Evolutionary conservation across 2,888 invertebrate species (phyloP).

Genomic region (Nematopogon swammerdamellus): DNA sequence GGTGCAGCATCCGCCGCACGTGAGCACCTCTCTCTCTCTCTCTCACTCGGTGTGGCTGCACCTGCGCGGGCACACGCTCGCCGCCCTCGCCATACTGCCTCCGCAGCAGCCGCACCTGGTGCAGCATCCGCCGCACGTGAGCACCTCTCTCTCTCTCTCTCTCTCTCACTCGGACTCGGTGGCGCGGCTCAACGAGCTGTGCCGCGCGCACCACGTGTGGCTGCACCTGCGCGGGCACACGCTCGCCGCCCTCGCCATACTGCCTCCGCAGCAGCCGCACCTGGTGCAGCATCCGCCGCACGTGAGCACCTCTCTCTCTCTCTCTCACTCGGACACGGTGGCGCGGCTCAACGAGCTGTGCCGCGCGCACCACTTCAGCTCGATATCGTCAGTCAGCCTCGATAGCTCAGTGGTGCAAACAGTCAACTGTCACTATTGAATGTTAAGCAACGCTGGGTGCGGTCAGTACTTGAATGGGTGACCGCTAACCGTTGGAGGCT

Average conservation of each 20-base stretch:
- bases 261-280: conserved; percentile 8
- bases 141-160: no score
- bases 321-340: conserved; percentile 78
- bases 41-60: conserved; percentile 95
- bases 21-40: no score
- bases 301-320: neutral
- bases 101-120: no score
- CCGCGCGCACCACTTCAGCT: conserved; percentile 65
- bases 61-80: conserved; percentile 81
- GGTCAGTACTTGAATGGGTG: no score
- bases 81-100: no score
- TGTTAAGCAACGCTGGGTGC: no score
- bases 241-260: conserved; percentile 67
- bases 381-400: no score
- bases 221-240: conserved; percentile 88
- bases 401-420: no score
- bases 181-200: conserved; percentile 69
- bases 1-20: no score
- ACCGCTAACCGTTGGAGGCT: no score
- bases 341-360: conserved; percentile 73
- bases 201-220: conserved; percentile 78
- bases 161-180: conserved; percentile 46
- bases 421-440: no score
- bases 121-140: no score
- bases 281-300: neutral